Evolutionary conservation across 2,797 vertebrate species (phyloP), one percentile per base, ranked within the genome.

Genomic region (Hoplostethus atlanticus): DNA sequence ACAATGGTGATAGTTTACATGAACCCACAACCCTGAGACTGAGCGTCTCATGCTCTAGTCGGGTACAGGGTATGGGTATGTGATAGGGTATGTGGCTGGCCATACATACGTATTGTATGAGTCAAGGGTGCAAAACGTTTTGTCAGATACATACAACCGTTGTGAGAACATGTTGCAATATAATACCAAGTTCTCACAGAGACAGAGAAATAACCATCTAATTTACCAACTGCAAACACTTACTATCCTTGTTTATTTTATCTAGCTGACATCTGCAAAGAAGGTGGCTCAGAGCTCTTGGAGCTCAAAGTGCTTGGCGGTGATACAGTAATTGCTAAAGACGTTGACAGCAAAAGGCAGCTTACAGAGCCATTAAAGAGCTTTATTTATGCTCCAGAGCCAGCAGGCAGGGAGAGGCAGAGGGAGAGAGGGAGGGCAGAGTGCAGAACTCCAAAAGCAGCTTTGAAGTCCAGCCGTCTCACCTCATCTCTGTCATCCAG

Each of bases 401-500:
- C 83, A 89, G 86, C 73, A 85, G 87, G 81, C 83, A 79, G 75
- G 79, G 85, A 71, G 80, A 80, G 80, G 79, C 82, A 84, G 84
- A 88, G 73, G 85, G 83, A 84, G 79, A 77, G 82, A 86, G 81
- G 85, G 90, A 85, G 89, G 89, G 84, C 86, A 88, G 81, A 86
- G 91, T 87, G 89, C 85, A 90, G 69, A 78, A 65, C 89, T 91
- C 86, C 80, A 89, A 90, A 89, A 80, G 81, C 73, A 53, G 83
- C 93, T 94, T 95, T 95, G 93, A 95, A 93, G 93, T 94, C 81
- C 87, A 83, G 91, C 91, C 89, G 81, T 92, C 91, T 89, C 91
- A 91, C 92, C 90, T 91, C 90, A 93, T 92, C 90, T 90, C 92
- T 91, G 87, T 92, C 91, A 87, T 91, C 75, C 90, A 73, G 78